Evolutionary conservation across 92 coral and sea anemone genomes (phyloP), one percentile per base, ranked within the genome.

Genomic region (Siderastrea radians): DNA sequence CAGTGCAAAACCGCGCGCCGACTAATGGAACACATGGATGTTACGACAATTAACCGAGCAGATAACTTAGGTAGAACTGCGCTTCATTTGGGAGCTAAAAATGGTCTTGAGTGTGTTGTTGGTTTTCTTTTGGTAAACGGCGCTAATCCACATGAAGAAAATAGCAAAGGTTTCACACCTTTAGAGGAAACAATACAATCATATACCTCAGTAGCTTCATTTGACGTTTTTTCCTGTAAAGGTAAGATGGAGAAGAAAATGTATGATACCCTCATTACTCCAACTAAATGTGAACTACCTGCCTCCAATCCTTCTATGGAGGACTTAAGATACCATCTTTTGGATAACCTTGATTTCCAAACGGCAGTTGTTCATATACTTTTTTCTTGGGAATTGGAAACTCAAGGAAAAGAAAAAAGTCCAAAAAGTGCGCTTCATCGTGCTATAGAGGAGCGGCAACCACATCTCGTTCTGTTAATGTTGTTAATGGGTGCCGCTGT

Each of bases 11-110:
- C 74, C 11, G 84, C 58, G 57, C 71, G 51, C 70, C 53, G 44
- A 4, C 49, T 50, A 49, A 48, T 11, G 10, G 78, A 43, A 70
- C 38, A 55, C 45, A 47, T 26, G 51, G 86, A 58, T 51, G 75
- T 17, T 26, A 55, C 54, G 14, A 44, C 19, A 11, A 48, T 90
- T 5, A 80, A 84, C 65, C 49, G 13, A 2, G 58, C 45, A 52
- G 90, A 90, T 58, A 66, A 71, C 9, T 45, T 58, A 44, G 95
- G 95, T 79, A 85, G 77, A 81, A 84, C 93, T 10, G 80, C 91
- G 5, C 79, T 92, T 49, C 95, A 92, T 85, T 66, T 77, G 15
- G 95, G 89, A 3, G 88, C 87, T 49, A 43, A 70, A 49, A 77
- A 83, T 14, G 95, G 87, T 8, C 51, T 84, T 46, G 87, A 58